A percentile compares a stretch with the other conserved stretches of the same genome.
Evolutionary conservation across 2,113 vertebrate genomes (phyloP).

Genomic region (Glaucomys volans): DNA sequence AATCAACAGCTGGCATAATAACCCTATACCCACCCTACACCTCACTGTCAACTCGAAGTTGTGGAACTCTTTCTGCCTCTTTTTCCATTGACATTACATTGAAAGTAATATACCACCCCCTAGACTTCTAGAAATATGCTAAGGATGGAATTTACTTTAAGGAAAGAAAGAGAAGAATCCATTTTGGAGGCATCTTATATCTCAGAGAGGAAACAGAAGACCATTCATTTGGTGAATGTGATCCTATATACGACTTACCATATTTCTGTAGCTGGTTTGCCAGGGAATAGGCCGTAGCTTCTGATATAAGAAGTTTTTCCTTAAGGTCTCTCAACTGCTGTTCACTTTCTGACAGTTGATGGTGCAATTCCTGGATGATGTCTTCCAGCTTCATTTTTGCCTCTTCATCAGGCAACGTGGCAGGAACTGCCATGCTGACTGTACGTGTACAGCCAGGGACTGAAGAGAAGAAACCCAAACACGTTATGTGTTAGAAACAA

Average conservation of each 20-base stretch:
- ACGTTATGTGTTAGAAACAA: no score
- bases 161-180: background rate
- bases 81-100: no score
- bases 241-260: background rate
- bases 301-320: slow-evolving; percentile 74
- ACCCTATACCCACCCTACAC: no score
- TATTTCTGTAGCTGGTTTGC: background rate
- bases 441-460: background rate
- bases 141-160: background rate
- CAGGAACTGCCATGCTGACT: background rate
- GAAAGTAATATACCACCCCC: background rate
- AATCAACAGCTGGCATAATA: background rate
- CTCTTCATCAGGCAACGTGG: no score
- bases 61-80: background rate
- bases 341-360: slow-evolving; percentile 74
- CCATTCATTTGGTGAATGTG: background rate
- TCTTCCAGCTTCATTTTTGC: no score
- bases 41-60: background rate
- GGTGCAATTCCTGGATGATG: slow-evolving; percentile 74
- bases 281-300: background rate
- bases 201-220: background rate
- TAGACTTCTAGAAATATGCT: no score
- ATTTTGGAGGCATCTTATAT: background rate
- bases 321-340: slow-evolving; percentile 89
- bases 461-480: no score